A percentile compares a stretch with the other conserved stretches of the same genome.
phyloP scores from a whole-genome alignment of 2,797 vertebrate genomes.

The Epinephelus coioides region DNA sequence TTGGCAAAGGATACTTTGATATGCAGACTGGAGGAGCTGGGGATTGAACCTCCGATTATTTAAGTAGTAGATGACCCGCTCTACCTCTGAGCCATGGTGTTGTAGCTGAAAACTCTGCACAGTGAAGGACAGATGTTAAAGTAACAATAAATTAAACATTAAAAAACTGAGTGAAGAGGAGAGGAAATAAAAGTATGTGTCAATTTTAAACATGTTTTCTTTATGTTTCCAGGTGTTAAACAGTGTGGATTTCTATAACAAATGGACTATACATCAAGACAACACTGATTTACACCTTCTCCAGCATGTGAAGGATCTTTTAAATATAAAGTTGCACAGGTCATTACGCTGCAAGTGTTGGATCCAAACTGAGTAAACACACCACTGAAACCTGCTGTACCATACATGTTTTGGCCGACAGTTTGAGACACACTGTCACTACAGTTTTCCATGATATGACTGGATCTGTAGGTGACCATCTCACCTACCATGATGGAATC shows the following conservation, averaged over 20 bases:
- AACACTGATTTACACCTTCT: background rate
- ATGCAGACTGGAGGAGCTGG: no score
- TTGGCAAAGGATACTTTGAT: no score
- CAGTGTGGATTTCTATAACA: constrained; percentile 21
- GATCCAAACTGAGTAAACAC: background rate
- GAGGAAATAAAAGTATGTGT: background rate
- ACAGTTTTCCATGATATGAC: constrained; percentile 61
- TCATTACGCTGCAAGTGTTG: background rate
- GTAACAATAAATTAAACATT: no score
- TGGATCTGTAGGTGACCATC: constrained; percentile 29
- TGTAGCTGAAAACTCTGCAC: no score
- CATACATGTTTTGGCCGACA: background rate
- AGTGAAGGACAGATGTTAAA: no score
- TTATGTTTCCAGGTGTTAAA: constrained; percentile 63
- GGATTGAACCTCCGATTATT: no score
- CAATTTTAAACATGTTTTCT: background rate
- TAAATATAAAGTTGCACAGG: background rate
- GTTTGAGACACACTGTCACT: constrained; percentile 3
- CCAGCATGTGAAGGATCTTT: constrained; percentile 5
- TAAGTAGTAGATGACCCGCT: no score
- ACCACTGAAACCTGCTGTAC: background rate
- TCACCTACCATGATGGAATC: constrained; percentile 74
- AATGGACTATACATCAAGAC: constrained; percentile 23
- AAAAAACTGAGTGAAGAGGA: no score
- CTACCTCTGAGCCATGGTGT: no score